Evolutionary conservation across 1,140 invertebrate species (phyloP).

Genomic region (Apocrypta bakeri): DNA sequence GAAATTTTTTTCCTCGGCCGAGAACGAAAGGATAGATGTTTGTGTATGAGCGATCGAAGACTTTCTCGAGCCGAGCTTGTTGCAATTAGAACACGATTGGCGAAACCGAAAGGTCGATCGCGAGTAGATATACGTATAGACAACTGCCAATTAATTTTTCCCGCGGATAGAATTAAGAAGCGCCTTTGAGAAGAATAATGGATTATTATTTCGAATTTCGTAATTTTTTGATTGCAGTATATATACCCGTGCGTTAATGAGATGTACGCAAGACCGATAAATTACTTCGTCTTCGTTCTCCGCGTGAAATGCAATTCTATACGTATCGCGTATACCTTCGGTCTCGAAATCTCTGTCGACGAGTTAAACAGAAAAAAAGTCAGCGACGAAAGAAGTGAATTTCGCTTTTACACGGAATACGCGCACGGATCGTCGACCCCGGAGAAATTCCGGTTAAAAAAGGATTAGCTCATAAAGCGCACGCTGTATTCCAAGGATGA

Average conservation of each 20-base stretch:
- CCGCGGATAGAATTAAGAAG: not conserved
- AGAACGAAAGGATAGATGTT: not conserved
- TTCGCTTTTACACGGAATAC: too few species aligned
- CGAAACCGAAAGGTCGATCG: not conserved
- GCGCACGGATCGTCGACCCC: constrained; percentile 19
- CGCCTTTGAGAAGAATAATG: not conserved
- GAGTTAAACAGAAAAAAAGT: too few species aligned
- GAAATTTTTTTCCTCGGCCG: not conserved
- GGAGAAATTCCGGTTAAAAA: not conserved
- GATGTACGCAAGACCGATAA: too few species aligned
- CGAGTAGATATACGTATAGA: too few species aligned
- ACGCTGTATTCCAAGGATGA: constrained; percentile 19
- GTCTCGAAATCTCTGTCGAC: too few species aligned
- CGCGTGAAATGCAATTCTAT: too few species aligned
- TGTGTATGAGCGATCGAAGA: not conserved
- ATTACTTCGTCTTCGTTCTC: too few species aligned
- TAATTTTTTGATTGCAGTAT: not conserved
- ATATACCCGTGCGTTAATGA: too few species aligned
- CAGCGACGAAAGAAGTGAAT: too few species aligned
- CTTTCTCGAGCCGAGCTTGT: not conserved
- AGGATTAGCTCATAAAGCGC: not conserved
- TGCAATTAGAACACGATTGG: not conserved
- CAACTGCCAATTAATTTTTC: not conserved
- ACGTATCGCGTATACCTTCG: too few species aligned
- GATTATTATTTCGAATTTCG: not conserved